Evolutionary conservation across 2,797 vertebrate genomes (phyloP), one percentile per base, ranked within the genome.

Genomic region (Sebastes melanostomus): DNA sequence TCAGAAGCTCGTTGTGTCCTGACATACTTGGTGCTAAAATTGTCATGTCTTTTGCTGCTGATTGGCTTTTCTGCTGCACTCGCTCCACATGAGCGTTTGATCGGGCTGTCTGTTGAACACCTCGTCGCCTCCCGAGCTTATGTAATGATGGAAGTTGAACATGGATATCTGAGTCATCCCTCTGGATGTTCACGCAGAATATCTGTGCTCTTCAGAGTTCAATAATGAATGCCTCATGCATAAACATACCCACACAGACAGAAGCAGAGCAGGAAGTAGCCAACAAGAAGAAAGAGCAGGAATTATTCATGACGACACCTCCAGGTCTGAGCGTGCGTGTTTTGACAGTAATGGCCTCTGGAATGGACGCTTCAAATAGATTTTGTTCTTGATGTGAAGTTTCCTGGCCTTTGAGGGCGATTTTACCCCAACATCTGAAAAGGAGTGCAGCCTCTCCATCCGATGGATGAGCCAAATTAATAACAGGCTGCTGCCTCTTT

Each of bases 251-350:
- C 87, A 88, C 91, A 85, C 81, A 85, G 82, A 89, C 77, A 75
- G 82, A 83, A 60, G 81, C 81, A 66, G 80, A 85, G 83, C 89
- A 89, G 90, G 93, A 94, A 92, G 89, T 78, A 75, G 77, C 78
- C 77, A 59, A 72, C 86, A 83, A 86, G 75, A 88, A 77, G 74
- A 90, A 75, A 68, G 72, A 65, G 80, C 78, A 72, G 84, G 82
- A 91, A 93, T 93, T 89, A 94, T 94, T 94, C 70, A 94, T 94
- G 90, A 89, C 61, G 36, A 89, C 87, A 90, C 87, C 86, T 90
- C 80, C 73, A 69, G 81, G 77, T 86, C 73, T 88, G 81, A 78
- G 20, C 4, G 20, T 54, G 50, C n/a, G 50, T 18, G 34, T 38
- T 84, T 91, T 85, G 86, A 91, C 83, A 82, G 81, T 90, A 86